Base-by-base conservation (phyloP, 1,140 invertebrate species). In the Zeugodacus cucurbitae region DNA sequence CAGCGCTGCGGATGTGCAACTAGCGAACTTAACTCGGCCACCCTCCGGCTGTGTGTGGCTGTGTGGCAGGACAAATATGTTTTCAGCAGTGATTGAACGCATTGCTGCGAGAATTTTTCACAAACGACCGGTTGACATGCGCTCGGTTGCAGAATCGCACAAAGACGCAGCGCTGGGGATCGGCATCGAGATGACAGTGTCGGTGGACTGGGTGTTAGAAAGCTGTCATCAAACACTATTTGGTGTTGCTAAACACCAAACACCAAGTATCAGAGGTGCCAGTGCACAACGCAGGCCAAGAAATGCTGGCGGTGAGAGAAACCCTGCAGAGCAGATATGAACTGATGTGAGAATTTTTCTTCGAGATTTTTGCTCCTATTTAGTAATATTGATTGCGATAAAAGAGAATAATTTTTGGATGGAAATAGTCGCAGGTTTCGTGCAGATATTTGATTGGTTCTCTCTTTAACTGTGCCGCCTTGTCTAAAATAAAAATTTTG, bases 151-250 rank as follows among this genome's bases (percentile, higher is more conserved):
- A 29, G 34, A 37, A 48, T 48, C 4, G 41, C 48, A 44, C 74
- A 82, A 82, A 82, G 41, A 22, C 74, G 58, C 22, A 22, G 70
- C 37, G 70, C 44, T 74, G 37, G 34, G 5, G 70, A n/a, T 22
- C 20, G 34, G 74, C 74, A 62, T 17, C 17, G 26, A 41, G 41
- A 14, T 14, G 74, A 17, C 48, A 48, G 74, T 26, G 58, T 26
- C 37, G 74, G 20, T 82, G 74, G 22, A 22, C 11, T 48, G 74
- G 44, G 74, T 82, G 74, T 82, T 82, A n/a, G 74, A 48, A 48
- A 48, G 74, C 74, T 82, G 74, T 82, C 74, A 82, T 54, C 74
- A 82, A 48, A 82, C 74, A 82, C 74, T 48, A 48, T 48, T 82
- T 82, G 74, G n/a, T 82, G 74, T 54, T 82, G 26, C 41, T 48